Conservation (phyloP, 2,797 vertebrate genomes). For the Podarcis siculus region DNA sequence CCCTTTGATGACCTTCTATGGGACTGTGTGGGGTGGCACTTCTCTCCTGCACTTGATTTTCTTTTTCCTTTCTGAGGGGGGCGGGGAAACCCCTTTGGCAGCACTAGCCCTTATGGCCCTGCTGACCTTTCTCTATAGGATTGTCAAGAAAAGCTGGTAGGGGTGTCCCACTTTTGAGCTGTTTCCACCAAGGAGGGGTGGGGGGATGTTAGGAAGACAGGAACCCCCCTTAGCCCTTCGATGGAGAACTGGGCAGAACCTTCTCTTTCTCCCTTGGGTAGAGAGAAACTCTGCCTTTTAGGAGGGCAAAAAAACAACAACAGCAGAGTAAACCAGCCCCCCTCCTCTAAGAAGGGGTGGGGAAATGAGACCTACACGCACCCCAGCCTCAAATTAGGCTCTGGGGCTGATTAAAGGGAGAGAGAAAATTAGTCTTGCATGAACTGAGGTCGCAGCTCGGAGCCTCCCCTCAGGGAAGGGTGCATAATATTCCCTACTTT, state of each 20-base stretch:
- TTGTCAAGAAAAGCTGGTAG: background rate
- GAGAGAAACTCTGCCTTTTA: too few species aligned
- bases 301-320: too few species aligned
- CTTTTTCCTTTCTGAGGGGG: too few species aligned
- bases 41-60: background rate
- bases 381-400: background rate
- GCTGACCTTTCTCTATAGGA: background rate
- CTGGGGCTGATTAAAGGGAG: too few species aligned
- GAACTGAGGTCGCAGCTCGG: background rate
- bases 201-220: too few species aligned
- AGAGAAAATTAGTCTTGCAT: background rate
- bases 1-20: too few species aligned
- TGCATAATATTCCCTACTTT: background rate
- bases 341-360: background rate
- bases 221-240: too few species aligned
- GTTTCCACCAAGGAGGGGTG: background rate
- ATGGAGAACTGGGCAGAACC: too few species aligned
- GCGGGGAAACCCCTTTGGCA: too few species aligned
- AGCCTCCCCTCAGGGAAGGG: background rate
- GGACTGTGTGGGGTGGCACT: background rate
- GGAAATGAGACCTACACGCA: background rate
- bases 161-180: background rate
- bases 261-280: too few species aligned
- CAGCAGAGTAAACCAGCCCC: too few species aligned
- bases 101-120: background rate